Percentiles rank a stretch among this genome's conserved stretches.
Evolutionary conservation across 2,888 invertebrate species (phyloP).

Genomic region (Chymomyza amoena): DNA sequence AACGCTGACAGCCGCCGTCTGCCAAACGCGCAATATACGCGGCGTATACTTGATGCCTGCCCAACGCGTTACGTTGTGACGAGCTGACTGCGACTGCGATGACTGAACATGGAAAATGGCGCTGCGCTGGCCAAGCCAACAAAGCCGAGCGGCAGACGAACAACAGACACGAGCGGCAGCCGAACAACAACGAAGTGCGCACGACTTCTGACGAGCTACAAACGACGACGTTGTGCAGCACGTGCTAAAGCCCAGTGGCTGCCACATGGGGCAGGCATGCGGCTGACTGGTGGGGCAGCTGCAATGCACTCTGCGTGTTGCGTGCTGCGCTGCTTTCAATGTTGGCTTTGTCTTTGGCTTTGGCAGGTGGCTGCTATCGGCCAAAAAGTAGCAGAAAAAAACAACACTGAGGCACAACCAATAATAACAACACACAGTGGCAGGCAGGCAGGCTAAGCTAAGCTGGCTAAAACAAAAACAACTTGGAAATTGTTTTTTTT

Average conservation of each 20-base stretch:
- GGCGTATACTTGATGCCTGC: constrained; percentile 48
- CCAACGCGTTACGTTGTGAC: constrained; percentile 61
- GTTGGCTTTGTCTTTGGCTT: not conserved
- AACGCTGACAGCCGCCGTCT: constrained; percentile 4
- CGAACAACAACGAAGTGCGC: constrained; percentile 16
- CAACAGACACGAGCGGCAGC: not conserved
- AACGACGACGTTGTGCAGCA: not conserved
- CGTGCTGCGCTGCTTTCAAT: constrained; percentile 4
- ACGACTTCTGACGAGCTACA: too few species aligned
- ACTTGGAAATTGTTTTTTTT: constrained; percentile 62
- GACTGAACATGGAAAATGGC: constrained; percentile 48
- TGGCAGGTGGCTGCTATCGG: constrained; percentile 3
- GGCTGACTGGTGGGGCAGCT: not conserved
- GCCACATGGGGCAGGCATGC: not conserved
- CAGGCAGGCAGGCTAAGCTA: constrained; percentile 5
- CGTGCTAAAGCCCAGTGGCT: not conserved
- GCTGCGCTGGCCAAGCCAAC: constrained; percentile 40
- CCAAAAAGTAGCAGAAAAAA: constrained; percentile 14
- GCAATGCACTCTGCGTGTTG: constrained; percentile 7
- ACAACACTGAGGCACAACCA: constrained; percentile 30
- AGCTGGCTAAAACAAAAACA: constrained; percentile 7
- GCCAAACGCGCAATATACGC: constrained; percentile 27
- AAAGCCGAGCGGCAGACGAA: not conserved
- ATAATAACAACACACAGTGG: constrained; percentile 16
- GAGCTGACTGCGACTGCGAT: constrained; percentile 72